Conservation (phyloP, 2,888 invertebrate species). For the Pollenia amentaria region DNA sequence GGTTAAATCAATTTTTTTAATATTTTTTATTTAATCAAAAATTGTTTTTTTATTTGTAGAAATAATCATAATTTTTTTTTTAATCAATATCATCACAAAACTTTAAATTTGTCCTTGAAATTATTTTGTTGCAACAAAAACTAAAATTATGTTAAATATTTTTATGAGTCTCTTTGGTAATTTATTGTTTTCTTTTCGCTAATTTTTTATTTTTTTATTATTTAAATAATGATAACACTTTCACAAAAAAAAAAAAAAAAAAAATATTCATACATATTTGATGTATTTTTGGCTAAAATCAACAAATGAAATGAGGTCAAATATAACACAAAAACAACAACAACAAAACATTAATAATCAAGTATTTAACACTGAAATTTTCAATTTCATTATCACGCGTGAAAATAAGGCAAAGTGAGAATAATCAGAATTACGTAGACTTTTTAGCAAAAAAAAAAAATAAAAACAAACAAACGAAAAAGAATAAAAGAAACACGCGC, state of each 20-base stretch:
- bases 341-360: constrained; percentile 35
- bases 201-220: constrained; percentile 26
- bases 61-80: too few species aligned
- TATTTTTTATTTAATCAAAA: too few species aligned
- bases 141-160: too few species aligned
- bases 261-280: neutral
- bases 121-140: too few species aligned
- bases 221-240: constrained; percentile 48
- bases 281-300: constrained; percentile 63
- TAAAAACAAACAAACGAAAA: constrained; percentile 3
- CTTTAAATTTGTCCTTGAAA: constrained; percentile 60
- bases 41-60: too few species aligned
- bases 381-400: constrained; percentile 72
- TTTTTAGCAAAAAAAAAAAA: neutral
- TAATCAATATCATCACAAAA: neutral
- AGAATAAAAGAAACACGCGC: constrained; percentile 48
- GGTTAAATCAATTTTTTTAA: too few species aligned
- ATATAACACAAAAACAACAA: constrained; percentile 20
- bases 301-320: constrained; percentile 66
- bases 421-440: constrained; percentile 29
- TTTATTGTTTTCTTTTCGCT: constrained; percentile 20
- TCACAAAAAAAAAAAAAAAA: constrained; percentile 6
- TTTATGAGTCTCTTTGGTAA: neutral
- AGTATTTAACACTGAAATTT: constrained; percentile 73
- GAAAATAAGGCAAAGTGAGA: constrained; percentile 34